Percentiles rank a stretch among this genome's conserved stretches.
These are phyloP conservation scores for Cinclus cinclus DNA, from an alignment of 2,113 vertebrate genomes.

Conservation along the genomic window DNA sequence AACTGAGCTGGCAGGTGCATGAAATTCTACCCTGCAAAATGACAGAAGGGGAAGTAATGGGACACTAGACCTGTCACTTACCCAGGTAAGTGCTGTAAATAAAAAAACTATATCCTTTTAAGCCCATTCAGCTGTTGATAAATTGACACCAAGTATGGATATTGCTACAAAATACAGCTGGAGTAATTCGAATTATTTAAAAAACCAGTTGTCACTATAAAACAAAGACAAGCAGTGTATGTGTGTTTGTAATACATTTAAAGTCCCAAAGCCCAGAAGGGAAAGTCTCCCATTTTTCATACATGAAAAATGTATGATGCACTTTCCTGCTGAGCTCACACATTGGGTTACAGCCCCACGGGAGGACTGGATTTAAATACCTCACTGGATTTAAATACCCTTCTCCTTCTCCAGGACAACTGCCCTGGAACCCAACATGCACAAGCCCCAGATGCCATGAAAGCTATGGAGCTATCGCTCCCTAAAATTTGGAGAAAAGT, in stretches of 20 bases:
- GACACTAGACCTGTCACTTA: slow-evolving; percentile 28
- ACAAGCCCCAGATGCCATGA: not conserved
- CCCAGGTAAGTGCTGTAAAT: slow-evolving; percentile 11
- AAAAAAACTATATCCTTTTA: slow-evolving; percentile 5
- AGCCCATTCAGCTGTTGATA: not conserved
- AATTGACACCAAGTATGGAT: not conserved
- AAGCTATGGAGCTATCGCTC: not conserved
- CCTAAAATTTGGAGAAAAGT: not conserved
- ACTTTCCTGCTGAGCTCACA: not conserved
- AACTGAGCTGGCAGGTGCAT: slow-evolving; percentile 37
- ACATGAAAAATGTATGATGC: slow-evolving; percentile 19
- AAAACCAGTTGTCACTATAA: not conserved
- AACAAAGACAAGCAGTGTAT: not conserved
- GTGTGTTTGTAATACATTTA: not conserved
- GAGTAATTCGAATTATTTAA: not conserved
- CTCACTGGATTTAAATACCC: not conserved
- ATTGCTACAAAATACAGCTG: not conserved
- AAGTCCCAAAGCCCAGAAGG: not conserved
- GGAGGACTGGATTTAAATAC: not conserved
- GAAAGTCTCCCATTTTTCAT: not conserved
- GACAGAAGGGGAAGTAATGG: slow-evolving; percentile 40
- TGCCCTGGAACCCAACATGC: not conserved
- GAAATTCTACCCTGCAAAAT: slow-evolving; percentile 41
- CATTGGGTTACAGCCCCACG: not conserved
- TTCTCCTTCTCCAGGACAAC: not conserved